Percentiles rank a stretch among this genome's conserved stretches.
These are phyloP conservation scores for Gastracanthus pulcherrimus DNA, from an alignment of 2,888 invertebrate species.

Conservation along the genomic window DNA sequence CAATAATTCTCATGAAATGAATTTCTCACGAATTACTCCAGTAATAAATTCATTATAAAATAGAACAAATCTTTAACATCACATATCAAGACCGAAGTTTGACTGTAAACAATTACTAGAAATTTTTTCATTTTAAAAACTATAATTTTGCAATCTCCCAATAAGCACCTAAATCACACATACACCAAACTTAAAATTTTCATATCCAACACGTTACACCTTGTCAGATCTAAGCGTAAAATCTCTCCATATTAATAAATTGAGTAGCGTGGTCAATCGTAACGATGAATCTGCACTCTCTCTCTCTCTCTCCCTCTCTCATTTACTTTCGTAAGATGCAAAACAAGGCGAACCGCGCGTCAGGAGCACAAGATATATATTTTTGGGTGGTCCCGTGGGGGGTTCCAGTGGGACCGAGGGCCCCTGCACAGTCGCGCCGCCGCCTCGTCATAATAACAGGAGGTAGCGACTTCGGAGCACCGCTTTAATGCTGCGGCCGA, in stretches of 20 bases:
- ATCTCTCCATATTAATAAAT: slow-evolving; percentile 18
- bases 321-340: slow-evolving; percentile 2
- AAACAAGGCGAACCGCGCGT: neutral
- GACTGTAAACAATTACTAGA: no score
- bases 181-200: no score
- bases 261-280: slow-evolving; percentile 50
- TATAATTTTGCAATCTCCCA: no score
- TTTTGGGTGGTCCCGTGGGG: slow-evolving; percentile 52
- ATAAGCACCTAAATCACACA: no score
- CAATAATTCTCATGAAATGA: no score
- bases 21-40: no score
- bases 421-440: neutral
- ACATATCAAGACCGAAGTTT: no score
- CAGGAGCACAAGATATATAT: slow-evolving; percentile 7
- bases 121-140: no score
- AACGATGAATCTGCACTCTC: neutral
- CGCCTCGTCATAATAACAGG: neutral
- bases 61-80: no score
- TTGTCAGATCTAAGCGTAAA: slow-evolving; percentile 13
- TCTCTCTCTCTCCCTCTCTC: neutral
- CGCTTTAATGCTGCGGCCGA: slow-evolving; percentile 13
- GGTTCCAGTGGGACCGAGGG: neutral
- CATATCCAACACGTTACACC: no score
- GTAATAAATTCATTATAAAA: no score
- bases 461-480: neutral